phyloP scores from a whole-genome alignment of 2,113 vertebrate genomes.

The Ceyx margarethae region DNA sequence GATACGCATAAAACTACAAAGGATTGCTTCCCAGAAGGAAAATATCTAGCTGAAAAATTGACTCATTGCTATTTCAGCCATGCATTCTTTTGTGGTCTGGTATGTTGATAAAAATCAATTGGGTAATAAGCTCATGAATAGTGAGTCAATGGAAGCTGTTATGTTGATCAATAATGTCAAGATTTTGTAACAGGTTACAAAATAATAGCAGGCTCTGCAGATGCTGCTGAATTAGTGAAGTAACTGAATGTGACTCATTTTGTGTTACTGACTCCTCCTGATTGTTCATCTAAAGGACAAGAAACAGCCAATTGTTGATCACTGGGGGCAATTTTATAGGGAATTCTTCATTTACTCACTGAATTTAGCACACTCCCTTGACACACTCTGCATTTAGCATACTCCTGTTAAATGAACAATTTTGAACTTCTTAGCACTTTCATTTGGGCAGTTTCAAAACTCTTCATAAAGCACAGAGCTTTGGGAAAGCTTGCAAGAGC shows the following conservation, averaged over 20 bases:
- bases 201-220: background rate
- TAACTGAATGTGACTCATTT: background rate
- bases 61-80: background rate
- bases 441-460: background rate
- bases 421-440: background rate
- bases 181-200: conserved; percentile 14
- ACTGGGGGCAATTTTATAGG: background rate
- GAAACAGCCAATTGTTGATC: background rate
- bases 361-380: background rate
- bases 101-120: conserved; percentile 13
- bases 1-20: background rate
- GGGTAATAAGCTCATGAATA: background rate
- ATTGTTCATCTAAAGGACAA: background rate
- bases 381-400: background rate
- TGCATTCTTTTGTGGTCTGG: background rate
- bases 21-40: background rate
- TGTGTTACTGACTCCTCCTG: background rate
- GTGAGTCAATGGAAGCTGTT: conserved; percentile 17
- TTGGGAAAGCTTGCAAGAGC: background rate
- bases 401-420: background rate
- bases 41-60: background rate
- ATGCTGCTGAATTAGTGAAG: background rate
- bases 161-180: background rate
- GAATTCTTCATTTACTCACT: background rate
- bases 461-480: background rate